Base-by-base conservation (phyloP, 2,888 invertebrate species). In the Chloroclystis v-ata region DNA sequence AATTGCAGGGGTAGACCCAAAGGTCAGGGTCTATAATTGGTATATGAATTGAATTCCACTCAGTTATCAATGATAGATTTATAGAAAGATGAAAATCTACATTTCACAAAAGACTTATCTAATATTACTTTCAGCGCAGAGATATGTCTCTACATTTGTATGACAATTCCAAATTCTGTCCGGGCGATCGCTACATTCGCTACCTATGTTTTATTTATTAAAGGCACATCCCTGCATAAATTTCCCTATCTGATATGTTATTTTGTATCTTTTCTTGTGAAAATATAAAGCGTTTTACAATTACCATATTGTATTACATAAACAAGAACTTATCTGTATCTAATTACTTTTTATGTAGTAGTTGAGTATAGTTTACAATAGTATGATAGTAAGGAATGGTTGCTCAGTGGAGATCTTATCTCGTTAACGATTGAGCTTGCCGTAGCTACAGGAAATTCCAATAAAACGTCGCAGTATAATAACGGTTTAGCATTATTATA, bases 401-500 rank as follows among this genome's bases (percentile, higher is more conserved):
- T 20, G 20, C 10, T 10, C 20, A 7, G 7, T n/a, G 11, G 11
- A 35, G 35, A 35, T 35, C 35, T 20, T 35, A 35, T 35, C 35
- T 35, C 1, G 12, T 9, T 30, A 24, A 6, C 4, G 28, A 25
- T 37, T 37, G n/a, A 44, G 25, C 20, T 16, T 35, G 10, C 10
- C n/a, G 25, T 37, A 25, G 16, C 26, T 16, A 30, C 9, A 24
- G 11, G 25, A 20, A 43, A 24, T 45, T 53, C 28, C 30, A 32
- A 50, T 47, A 37, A 44, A 55, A 44, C 32, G 35, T 37, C 45
- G 16, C 37, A 28, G 14, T 37, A 32, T 32, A 50, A 47, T 46
- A 43, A 43, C 46, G 37, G 30, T 47, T 43, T 30, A 42, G 49
- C 52, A 57, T 57, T 49, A 55, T 46, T 35, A 45, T 49, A 47